Percentiles rank a stretch among this genome's conserved stretches.
phyloP scores from a whole-genome alignment of 2,113 vertebrate species.

The Caretta caretta region DNA sequence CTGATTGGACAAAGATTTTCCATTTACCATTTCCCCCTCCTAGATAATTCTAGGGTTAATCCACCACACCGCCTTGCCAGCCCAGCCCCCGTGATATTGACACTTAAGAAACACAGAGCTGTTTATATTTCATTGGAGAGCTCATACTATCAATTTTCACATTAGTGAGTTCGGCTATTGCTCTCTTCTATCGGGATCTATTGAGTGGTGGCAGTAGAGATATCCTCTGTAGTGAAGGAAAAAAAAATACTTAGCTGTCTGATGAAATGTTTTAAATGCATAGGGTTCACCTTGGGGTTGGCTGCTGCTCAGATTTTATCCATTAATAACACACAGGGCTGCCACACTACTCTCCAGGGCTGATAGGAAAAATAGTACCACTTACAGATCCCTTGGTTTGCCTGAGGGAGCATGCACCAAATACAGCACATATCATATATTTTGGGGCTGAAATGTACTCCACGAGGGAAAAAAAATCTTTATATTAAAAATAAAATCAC shows the following conservation, averaged over 20 bases:
- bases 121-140: conserved; percentile 80
- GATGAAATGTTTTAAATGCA: conserved; percentile 90
- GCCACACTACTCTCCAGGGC: conserved; percentile 78
- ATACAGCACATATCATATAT: conserved; percentile 63
- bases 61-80: conserved; percentile 44
- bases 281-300: conserved; percentile 88
- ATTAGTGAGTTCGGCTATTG: conserved; percentile 76
- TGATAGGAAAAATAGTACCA: conserved; percentile 81
- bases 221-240: conserved; percentile 74
- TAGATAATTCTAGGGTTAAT: conserved; percentile 75
- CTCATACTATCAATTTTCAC: conserved; percentile 81
- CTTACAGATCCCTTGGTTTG: conserved; percentile 77
- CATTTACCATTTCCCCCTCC: conserved; percentile 49
- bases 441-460: conserved; percentile 67
- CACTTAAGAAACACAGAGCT: conserved; percentile 76
- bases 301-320: conserved; percentile 86
- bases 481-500: conserved; percentile 55
- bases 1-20: conserved; percentile 62
- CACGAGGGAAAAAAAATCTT: conserved; percentile 14
- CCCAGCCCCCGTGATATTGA: conserved; percentile 70
- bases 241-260: conserved; percentile 83
- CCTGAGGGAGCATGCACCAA: conserved; percentile 74
- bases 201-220: conserved; percentile 79
- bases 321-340: conserved; percentile 86
- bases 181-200: conserved; percentile 77